Evolutionary conservation across 2,888 invertebrate species (phyloP).

Genomic region (Yponomeuta sedellus): DNA sequence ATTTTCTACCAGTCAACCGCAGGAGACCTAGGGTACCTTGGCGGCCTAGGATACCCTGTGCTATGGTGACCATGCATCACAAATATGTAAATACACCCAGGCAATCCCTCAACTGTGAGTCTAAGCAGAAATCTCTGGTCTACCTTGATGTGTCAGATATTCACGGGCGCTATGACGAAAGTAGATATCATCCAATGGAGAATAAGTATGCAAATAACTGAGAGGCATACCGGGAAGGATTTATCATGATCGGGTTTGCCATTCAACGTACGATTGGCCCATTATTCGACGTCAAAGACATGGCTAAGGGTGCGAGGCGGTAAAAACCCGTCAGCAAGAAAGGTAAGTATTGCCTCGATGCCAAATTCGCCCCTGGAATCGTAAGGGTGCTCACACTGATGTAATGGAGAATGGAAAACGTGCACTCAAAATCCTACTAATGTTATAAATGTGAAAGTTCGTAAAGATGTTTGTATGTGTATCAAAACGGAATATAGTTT

Average conservation of each 20-base stretch:
- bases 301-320: background rate
- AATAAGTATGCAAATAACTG: background rate
- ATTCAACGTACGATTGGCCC: background rate
- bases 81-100: too few relatives aligned
- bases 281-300: constrained; percentile 3
- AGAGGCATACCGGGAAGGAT: background rate
- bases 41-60: too few relatives aligned
- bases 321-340: background rate
- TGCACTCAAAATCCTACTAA: too few relatives aligned
- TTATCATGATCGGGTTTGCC: constrained; percentile 2
- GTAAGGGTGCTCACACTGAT: background rate
- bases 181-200: background rate
- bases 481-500: too few relatives aligned
- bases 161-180: background rate
- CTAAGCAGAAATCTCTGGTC: too few relatives aligned
- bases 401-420: too few relatives aligned
- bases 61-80: too few relatives aligned
- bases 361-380: background rate
- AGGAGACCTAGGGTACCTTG: too few relatives aligned
- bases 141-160: background rate
- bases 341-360: background rate
- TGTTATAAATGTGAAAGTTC: too few relatives aligned
- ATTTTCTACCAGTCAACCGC: too few relatives aligned
- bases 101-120: too few relatives aligned
- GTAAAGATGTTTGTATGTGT: too few relatives aligned